Conservation (phyloP, 1,140 invertebrate species). For the Bombus impatiens region DNA sequence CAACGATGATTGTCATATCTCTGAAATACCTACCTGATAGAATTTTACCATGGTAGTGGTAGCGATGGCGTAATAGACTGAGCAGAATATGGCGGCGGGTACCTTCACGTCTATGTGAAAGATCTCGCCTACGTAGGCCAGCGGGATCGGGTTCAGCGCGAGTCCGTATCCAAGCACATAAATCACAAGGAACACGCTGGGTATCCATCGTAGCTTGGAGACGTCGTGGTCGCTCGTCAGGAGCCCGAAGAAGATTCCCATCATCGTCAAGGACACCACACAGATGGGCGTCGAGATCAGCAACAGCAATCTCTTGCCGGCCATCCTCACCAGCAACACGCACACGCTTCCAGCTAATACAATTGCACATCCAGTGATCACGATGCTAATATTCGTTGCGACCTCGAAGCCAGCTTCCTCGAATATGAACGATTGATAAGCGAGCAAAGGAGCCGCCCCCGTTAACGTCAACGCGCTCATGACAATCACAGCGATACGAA, state of each 20-base stretch:
- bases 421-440: conserved; percentile 91
- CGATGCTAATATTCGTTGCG: conserved; percentile 86
- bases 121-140: conserved; percentile 80
- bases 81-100: conserved; percentile 76
- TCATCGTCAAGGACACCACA: conserved; percentile 84
- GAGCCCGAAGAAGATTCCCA: conserved; percentile 86
- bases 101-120: conserved; percentile 81
- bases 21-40: conserved; percentile 76
- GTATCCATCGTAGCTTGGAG: conserved; percentile 71
- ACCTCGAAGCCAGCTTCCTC: conserved; percentile 87
- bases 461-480: conserved; percentile 92
- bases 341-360: conserved; percentile 88
- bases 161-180: conserved; percentile 78
- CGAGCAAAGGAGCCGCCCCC: conserved; percentile 92
- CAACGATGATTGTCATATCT: too few species aligned
- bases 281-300: conserved; percentile 86
- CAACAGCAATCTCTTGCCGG: conserved; percentile 88
- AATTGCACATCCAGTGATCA: conserved; percentile 91
- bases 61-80: conserved; percentile 77
- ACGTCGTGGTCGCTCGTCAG: conserved; percentile 80
- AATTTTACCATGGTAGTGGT: conserved; percentile 76
- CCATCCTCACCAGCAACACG: conserved; percentile 88
- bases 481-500: conserved; percentile 88
- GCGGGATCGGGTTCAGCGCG: conserved; percentile 79
- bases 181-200: conserved; percentile 73